phyloP scores from a whole-genome alignment of 2,797 vertebrate species.

The Chelon auratus region DNA sequence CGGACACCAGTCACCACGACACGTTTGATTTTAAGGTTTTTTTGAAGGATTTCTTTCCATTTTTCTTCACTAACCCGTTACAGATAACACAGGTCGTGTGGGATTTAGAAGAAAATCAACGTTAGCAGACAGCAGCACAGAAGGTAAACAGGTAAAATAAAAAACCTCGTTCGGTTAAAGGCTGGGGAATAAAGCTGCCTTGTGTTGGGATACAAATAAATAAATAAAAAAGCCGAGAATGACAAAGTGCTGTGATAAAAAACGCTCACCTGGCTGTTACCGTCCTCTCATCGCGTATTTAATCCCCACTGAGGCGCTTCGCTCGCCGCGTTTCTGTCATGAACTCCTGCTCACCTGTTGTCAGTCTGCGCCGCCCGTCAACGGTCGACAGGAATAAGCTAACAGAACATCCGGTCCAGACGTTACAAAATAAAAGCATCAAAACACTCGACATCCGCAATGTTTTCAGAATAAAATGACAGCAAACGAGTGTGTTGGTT shows the following conservation, averaged over 20 bases:
- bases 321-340: background rate
- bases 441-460: no score
- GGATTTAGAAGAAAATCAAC: background rate
- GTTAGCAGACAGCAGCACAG: background rate
- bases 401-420: background rate
- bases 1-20: no score
- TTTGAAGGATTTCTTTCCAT: no score
- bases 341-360: slow-evolving; percentile 60
- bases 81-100: background rate
- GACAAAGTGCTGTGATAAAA: background rate
- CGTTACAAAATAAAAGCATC: slow-evolving; percentile 27
- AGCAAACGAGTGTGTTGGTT: no score
- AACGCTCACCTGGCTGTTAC: slow-evolving; percentile 19
- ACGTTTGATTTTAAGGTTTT: no score
- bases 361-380: slow-evolving; percentile 1
- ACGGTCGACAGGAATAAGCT: rapidly evolving
- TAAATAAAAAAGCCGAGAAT: background rate
- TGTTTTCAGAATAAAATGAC: no score
- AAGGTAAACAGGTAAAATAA: background rate
- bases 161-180: background rate
- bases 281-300: background rate
- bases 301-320: background rate
- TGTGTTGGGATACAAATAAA: background rate
- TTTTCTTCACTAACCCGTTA: no score
- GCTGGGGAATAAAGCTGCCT: background rate